Evolutionary conservation across 2,888 invertebrate genomes (phyloP).

Genomic region (Ophion ellenae): DNA sequence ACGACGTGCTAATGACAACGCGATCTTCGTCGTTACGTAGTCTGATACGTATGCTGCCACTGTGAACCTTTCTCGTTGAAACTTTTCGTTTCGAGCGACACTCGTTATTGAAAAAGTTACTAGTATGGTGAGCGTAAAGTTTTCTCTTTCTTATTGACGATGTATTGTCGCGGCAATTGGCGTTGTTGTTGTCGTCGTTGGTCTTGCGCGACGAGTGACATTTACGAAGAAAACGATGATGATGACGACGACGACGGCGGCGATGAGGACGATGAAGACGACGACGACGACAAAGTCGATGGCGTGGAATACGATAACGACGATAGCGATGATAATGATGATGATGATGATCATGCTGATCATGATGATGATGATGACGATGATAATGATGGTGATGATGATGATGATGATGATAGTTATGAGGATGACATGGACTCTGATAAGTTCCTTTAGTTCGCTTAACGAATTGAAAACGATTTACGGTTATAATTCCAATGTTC

Average conservation of each 20-base stretch:
- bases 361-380: constrained; percentile 64
- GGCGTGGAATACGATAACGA: constrained; percentile 51
- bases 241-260: constrained; percentile 67
- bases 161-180: constrained; percentile 1
- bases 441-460: constrained; percentile 77
- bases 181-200: constrained; percentile 10
- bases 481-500: constrained; percentile 81
- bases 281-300: constrained; percentile 51
- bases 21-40: constrained; percentile 54
- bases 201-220: constrained; percentile 51
- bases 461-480: constrained; percentile 82
- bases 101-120: constrained; percentile 53
- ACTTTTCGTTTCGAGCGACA: constrained; percentile 31
- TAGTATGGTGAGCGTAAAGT: constrained; percentile 27
- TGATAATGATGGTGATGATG: constrained; percentile 67
- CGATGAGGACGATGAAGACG: constrained; percentile 72
- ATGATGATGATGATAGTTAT: constrained; percentile 71
- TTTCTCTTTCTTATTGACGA: constrained; percentile 32
- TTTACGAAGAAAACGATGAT: constrained; percentile 57
- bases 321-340: constrained; percentile 63
- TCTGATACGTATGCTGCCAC: constrained; percentile 25
- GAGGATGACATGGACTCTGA: constrained; percentile 78
- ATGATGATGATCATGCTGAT: constrained; percentile 76
- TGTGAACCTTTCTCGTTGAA: constrained; percentile 1
- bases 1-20: constrained; percentile 13